Evolutionary conservation across 1,140 invertebrate species (phyloP), one percentile per base, ranked within the genome.

Genomic region (Bombus cullumanus): DNA sequence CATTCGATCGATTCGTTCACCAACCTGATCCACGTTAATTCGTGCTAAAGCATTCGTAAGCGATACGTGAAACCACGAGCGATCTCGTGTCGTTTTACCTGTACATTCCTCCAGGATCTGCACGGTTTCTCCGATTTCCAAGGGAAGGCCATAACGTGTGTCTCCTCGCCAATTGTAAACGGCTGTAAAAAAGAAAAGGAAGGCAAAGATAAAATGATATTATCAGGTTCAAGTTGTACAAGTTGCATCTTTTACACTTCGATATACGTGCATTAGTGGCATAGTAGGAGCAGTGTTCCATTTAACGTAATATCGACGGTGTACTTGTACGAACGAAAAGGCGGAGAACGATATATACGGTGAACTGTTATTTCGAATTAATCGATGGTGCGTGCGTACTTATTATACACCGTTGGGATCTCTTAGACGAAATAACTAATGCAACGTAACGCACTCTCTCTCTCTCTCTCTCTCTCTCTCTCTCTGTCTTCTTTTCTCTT

Each of bases 131-230:
- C 98, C 98, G 90, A 99, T 98, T 94, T 98, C 97, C 85, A 99
- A 94, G 22, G 97, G 96, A 77, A 99, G 94, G 39, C 98, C 98
- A 91, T 97, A 97, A 76, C 97, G 96, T 37, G 97, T 97, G 94
- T 98, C 97, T 83, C 97, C 98, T 93, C 97, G 96, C 97, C 98
- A 99, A 94, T 98, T 98, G 95, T 98, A 98, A 80, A 98, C 97
- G 91, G 97, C 98, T 99, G 95, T 57, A 97, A 97, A 92, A 94
- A 39, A 8, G 66, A 47, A 47, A 47, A 47, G 47, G 18, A 47
- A 1, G 5, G 15, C 0, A 18, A 47, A 1, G 5, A 47, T 47
- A 47, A 47, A 47, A 47, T 6, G 47, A 47, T 18, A 6, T 47
- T 2, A 13, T 18, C 47, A 47, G 47, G 5, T 41, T 41, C 39